Base-by-base conservation (phyloP, 2,888 invertebrate genomes). In the Thelaira solivaga region DNA sequence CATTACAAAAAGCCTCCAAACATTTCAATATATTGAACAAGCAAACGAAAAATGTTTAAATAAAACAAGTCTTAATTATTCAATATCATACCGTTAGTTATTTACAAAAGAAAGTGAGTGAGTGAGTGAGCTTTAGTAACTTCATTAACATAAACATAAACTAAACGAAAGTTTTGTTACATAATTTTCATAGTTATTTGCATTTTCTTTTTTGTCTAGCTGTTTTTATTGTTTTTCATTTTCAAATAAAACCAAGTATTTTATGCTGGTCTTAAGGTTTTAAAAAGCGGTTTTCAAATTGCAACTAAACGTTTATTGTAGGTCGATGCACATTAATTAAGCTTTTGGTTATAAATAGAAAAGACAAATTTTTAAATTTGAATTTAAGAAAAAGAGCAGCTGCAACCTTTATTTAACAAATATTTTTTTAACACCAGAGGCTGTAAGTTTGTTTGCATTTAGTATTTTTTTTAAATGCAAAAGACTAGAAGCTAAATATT, bases 71-170 rank as follows among this genome's bases (percentile, higher is more conserved):
- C 68, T 64, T 69, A 77, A 77, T 73, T 77, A 77, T 77, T 77
- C 73, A 77, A 77, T 73, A 77, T 77, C 77, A 73, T 68, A 64
- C 55, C 41, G 29, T 69, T 77, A 45, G 53, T 59, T 64, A 73
- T 77, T n/a, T n/a, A n/a, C n/a, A 73, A 77, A 77, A 77, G 77
- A 77, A 77, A 77, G 77, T 62, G 55, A 73, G 73, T 59, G n/a
- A n/a, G n/a, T n/a, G 61, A 67, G 73, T 57, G 55, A 73, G 73
- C 64, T 77, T 77, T 69, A 77, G 68, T 59, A 73, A 73, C 77
- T 73, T 77, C 49, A 77, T 77, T 77, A 77, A 49, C 77, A 77
- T 77, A 73, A 62, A 39, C 55, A 49, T 55, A 31, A 65, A 59
- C 16, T 59, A 16, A 51, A 57, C 22, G 64, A 65, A 59, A 73